Conservation (phyloP, 2,113 vertebrate species). For the Ictalurus punctatus region DNA sequence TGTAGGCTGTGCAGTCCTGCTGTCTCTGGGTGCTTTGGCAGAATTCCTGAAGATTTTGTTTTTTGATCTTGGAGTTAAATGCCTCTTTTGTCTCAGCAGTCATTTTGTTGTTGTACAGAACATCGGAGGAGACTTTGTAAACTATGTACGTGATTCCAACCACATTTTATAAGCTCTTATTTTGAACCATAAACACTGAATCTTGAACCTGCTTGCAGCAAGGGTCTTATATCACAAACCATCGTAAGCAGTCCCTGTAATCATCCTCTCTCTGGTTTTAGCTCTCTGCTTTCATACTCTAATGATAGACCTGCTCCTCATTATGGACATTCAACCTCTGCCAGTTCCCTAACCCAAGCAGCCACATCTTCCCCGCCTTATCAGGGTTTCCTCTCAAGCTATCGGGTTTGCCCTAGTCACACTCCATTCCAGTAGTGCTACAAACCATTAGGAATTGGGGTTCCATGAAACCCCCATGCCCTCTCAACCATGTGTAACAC, state of each 20-base stretch:
- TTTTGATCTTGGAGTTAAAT: conserved; percentile 22
- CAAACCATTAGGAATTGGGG: not conserved
- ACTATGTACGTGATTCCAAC: conserved; percentile 36
- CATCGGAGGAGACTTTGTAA: conserved; percentile 15
- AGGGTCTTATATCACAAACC: conserved; percentile 46
- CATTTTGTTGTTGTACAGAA: conserved; percentile 35
- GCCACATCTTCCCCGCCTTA: conserved; percentile 28
- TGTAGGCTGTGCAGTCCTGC: not conserved
- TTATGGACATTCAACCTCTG: conserved; percentile 49
- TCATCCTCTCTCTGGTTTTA: conserved; percentile 49
- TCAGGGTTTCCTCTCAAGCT: conserved; percentile 24
- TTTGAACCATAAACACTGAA: conserved; percentile 43
- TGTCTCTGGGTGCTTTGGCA: conserved; percentile 17
- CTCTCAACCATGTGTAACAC: not conserved
- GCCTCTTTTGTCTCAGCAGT: conserved; percentile 20
- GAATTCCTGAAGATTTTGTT: conserved; percentile 1
- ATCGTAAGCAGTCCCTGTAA: conserved; percentile 32
- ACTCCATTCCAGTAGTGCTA: not conserved
- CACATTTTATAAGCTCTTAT: conserved; percentile 43
- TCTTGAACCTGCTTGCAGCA: conserved; percentile 20
- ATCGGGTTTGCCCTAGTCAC: conserved; percentile 29
- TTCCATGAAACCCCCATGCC: conserved; percentile 8
- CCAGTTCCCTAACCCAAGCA: conserved; percentile 49
- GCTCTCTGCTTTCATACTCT: conserved; percentile 53
- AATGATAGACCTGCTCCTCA: conserved; percentile 60